A percentile compares a stretch with the other conserved stretches of the same genome.
phyloP scores from a whole-genome alignment of 2,113 vertebrate species.

The Onychostoma macrolepis region DNA sequence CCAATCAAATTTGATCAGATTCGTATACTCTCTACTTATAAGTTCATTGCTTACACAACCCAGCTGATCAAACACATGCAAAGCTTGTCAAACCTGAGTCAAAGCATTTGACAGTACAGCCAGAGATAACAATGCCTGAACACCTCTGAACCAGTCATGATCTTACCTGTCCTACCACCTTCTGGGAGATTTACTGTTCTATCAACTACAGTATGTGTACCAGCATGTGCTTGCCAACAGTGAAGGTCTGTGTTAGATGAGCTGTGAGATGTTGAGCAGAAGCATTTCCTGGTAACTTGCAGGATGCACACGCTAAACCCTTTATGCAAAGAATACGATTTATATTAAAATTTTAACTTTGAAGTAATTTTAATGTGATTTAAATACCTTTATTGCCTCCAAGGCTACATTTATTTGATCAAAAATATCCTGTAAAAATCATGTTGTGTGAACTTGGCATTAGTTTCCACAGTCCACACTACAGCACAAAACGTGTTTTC shows the following conservation, averaged over 20 bases:
- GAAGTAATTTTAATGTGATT: too few relatives aligned
- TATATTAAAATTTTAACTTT: too few relatives aligned
- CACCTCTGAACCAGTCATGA: neutral
- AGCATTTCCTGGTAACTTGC: neutral
- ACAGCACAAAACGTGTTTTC: too few relatives aligned
- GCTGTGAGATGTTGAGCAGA: neutral
- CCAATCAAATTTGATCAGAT: neutral
- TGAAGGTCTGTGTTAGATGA: neutral
- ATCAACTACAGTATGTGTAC: neutral
- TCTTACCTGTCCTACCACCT: neutral
- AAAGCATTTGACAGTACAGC: neutral
- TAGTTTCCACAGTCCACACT: too few relatives aligned
- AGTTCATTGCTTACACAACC: neutral
- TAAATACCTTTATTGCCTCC: too few relatives aligned
- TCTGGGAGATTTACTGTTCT: neutral
- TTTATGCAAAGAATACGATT: neutral
- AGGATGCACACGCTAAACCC: neutral
- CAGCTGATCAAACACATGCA: constrained; percentile 3
- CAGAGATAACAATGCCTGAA: neutral
- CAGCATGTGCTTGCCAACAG: neutral
- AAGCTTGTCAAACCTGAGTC: neutral
- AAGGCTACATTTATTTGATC: too few relatives aligned
- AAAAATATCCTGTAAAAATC: too few relatives aligned
- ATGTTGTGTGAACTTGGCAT: too few relatives aligned
- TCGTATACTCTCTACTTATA: neutral